Percentiles rank a stretch among this genome's conserved stretches.
These are phyloP conservation scores for Eciton burchellii DNA, from an alignment of 1,140 invertebrate genomes.

Conservation along the genomic window DNA sequence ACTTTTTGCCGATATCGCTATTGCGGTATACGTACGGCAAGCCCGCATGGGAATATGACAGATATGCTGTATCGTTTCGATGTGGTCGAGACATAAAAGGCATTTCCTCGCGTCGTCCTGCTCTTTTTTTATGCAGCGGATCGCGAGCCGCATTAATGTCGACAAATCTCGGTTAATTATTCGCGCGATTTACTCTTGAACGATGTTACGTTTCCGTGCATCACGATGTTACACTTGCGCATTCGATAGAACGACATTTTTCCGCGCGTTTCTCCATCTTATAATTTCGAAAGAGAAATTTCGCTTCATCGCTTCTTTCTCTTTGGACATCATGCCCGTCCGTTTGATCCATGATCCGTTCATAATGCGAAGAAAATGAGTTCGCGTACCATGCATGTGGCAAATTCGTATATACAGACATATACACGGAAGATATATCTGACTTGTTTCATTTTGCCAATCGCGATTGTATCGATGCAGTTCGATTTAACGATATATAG, in stretches of 20 bases:
- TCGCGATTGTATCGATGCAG: not conserved
- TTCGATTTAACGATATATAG: not conserved
- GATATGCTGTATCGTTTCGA: conserved; percentile 27
- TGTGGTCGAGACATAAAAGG: not conserved
- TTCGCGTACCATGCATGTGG: not conserved
- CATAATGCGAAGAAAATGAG: conserved; percentile 70
- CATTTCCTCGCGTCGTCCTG: conserved; percentile 1
- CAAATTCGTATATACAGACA: not conserved
- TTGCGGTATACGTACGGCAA: conserved; percentile 38
- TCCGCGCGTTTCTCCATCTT: conserved; percentile 31
- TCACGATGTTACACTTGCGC: not conserved
- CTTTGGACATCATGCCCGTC: conserved; percentile 32
- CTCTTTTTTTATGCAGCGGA: conserved; percentile 24
- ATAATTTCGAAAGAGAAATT: conserved; percentile 29
- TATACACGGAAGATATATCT: not conserved
- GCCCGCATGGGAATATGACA: conserved; percentile 10
- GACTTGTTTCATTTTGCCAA: conserved; percentile 14
- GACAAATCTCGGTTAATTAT: not conserved
- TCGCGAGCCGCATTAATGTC: conserved; percentile 14
- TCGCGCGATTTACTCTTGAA: conserved; percentile 29
- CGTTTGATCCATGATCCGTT: conserved; percentile 74
- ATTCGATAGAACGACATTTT: not conserved
- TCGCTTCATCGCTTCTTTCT: conserved; percentile 38
- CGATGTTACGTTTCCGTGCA: no score
- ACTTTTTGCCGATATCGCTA: conserved; percentile 63